These are phyloP conservation scores for Gari tellinella DNA, from an alignment of 2,888 invertebrate genomes.

Conservation along the genomic window DNA sequence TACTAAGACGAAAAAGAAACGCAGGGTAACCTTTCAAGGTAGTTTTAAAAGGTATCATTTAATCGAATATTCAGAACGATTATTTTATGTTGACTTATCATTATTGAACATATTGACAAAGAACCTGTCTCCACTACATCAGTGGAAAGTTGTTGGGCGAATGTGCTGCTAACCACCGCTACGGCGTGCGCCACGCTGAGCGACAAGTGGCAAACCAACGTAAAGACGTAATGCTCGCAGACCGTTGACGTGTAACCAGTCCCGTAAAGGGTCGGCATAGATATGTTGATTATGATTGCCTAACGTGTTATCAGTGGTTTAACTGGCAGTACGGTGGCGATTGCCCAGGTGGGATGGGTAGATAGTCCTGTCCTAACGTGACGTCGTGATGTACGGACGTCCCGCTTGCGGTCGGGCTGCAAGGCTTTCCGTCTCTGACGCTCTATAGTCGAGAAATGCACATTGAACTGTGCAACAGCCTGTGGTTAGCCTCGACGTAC, in stretches of 20 bases:
- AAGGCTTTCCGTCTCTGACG: not conserved
- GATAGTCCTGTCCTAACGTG: conserved; percentile 18
- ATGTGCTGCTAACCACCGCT: conserved; percentile 6
- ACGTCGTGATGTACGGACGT: conserved; percentile 7
- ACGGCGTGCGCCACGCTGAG: conserved; percentile 14
- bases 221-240: conserved; percentile 13
- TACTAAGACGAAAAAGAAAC: too few relatives aligned
- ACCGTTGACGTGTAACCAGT: conserved; percentile 13
- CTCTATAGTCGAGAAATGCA: too few relatives aligned
- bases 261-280: conserved; percentile 6
- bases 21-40: too few relatives aligned
- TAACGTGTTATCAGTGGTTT: not conserved
- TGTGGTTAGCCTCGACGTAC: too few relatives aligned
- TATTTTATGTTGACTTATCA: too few relatives aligned
- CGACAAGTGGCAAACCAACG: conserved; percentile 9
- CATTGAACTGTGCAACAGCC: too few relatives aligned
- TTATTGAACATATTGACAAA: too few relatives aligned
- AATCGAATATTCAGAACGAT: too few relatives aligned
- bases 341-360: conserved; percentile 6
- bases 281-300: conserved; percentile 10
- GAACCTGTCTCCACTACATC: too few relatives aligned
- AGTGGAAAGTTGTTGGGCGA: not conserved
- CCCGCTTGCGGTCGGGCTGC: conserved; percentile 7
- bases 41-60: too few relatives aligned
- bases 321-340: conserved; percentile 8